Base-by-base conservation (phyloP, 2,113 vertebrate genomes). In the Trichechus manatus region DNA sequence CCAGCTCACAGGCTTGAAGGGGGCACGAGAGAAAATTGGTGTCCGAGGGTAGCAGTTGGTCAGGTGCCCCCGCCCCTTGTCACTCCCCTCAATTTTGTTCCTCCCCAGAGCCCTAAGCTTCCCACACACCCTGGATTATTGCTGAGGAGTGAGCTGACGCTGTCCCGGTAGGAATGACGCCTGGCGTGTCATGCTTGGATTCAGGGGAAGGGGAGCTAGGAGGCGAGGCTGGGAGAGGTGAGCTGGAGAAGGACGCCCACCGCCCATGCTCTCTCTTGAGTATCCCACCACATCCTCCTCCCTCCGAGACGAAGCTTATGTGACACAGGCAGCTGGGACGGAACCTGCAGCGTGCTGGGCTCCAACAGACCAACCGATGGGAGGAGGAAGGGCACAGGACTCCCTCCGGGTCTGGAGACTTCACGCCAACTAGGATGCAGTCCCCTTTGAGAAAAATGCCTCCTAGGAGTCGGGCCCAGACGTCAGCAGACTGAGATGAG, bases 1-100 rank as follows among this genome's bases (percentile, higher is more conserved):
- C 97, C 97, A 95, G 96, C 89, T 98, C 78, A 94, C 59, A 3
- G 87, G 95, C 93, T 97, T 92, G 82, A 78, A 66, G 44, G 74
- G 94, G 83, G 36, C 42, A n/a, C 36, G 84, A 93, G 19, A 91
- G 14, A 85, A 89, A 96, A 90, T 7, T 61, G 89, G 81, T 72
- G 78, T 90, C 84, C 93, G 59, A 68, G 79, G 44, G 87, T 27
- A 66, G 85, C 95, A 74, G 95, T 31, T 39, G 92, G 85, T 86
- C 93, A 63, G 29, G 78, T 17, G 31, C 68, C 72, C 79, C 39
- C 20, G 33, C 42, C 78, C 79, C 10, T 0, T 0, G 1, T 6
- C 36, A n/a, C 27, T 33, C 47, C 91, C 79, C 47, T 61, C 1
- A 1, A 47, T 39, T 53, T 61, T n/a, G 66, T 25, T 29, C 84